phyloP scores from a whole-genome alignment of 23 tunicate species.

The Ciona savignyi region DNA sequence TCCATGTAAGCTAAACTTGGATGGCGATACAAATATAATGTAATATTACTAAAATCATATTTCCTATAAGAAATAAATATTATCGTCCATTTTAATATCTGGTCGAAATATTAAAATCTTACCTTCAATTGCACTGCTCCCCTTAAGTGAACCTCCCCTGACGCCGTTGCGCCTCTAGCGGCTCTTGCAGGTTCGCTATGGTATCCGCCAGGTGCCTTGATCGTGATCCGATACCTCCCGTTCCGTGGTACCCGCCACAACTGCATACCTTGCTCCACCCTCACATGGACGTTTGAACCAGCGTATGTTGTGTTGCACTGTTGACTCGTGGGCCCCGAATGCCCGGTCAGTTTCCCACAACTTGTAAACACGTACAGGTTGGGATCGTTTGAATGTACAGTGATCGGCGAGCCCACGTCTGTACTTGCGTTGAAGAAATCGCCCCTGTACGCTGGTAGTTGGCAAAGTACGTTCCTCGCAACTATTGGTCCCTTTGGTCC shows the following conservation, averaged over 20 bases:
- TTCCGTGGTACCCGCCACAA: slow-evolving; percentile 66
- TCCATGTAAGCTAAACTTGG: too few species aligned
- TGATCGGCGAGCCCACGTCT: neutral
- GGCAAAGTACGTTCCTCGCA: slow-evolving; percentile 18
- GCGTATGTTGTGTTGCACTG: slow-evolving; percentile 63
- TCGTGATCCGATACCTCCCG: slow-evolving; percentile 66
- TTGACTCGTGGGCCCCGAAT: slow-evolving; percentile 65
- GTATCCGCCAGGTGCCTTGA: slow-evolving; percentile 79
- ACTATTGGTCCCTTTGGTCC: slow-evolving; percentile 20
- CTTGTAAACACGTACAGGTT: slow-evolving; percentile 60
- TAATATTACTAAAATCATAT: too few species aligned
- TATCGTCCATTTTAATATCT: too few species aligned
- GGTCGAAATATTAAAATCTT: too few species aligned
- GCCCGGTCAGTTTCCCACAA: slow-evolving; percentile 67
- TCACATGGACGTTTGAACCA: slow-evolving; percentile 41
- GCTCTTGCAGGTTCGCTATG: slow-evolving; percentile 20
- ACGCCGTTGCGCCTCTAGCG: slow-evolving; percentile 69
- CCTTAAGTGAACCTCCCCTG: slow-evolving; percentile 48
- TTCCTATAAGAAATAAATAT: too few species aligned
- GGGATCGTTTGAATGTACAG: slow-evolving; percentile 8
- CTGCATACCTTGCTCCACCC: slow-evolving; percentile 66
- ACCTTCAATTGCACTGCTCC: slow-evolving; percentile 52
- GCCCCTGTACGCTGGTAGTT: slow-evolving; percentile 16
- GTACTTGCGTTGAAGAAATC: neutral
- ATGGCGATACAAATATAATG: too few species aligned